phyloP scores from a whole-genome alignment of 2,888 invertebrate genomes.

The Orchestes rusci region DNA sequence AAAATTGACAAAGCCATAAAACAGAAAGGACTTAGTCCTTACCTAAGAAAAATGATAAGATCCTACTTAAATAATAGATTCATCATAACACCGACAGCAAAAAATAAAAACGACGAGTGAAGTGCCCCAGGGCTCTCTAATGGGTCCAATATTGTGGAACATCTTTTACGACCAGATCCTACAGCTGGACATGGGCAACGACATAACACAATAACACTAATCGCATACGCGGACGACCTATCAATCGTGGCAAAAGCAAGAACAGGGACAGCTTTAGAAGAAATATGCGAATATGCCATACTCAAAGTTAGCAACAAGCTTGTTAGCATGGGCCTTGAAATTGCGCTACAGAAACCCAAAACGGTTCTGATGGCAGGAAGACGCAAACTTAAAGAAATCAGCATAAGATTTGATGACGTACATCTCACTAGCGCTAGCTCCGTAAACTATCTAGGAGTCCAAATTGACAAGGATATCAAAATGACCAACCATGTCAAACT shows the following conservation, averaged over 20 bases:
- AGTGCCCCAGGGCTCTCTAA: constrained; percentile 22
- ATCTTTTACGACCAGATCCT: constrained; percentile 17
- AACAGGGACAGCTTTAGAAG: neutral
- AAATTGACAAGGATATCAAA: neutral
- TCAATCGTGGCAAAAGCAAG: constrained; percentile 2
- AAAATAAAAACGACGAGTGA: neutral
- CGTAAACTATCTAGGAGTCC: neutral
- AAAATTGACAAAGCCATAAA: constrained; percentile 7
- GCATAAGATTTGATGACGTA: neutral
- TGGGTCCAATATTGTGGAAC: constrained; percentile 20
- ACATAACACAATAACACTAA: neutral
- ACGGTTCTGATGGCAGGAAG: neutral
- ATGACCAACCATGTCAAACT: neutral
- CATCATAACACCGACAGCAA: neutral
- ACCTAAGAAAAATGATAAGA: neutral
- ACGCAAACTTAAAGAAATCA: neutral
- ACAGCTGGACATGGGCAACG: neutral
- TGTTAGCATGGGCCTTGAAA: neutral
- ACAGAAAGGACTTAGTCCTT: neutral
- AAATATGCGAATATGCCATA: too few relatives aligned
- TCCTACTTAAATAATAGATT: neutral
- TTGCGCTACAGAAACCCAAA: neutral
- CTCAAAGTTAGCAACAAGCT: neutral
- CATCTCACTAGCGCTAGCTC: neutral
- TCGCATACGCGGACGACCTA: constrained; percentile 21